Evolutionary conservation across 2,113 vertebrate species (phyloP), one percentile per base, ranked within the genome.

Genomic region (Albula glossodonta): DNA sequence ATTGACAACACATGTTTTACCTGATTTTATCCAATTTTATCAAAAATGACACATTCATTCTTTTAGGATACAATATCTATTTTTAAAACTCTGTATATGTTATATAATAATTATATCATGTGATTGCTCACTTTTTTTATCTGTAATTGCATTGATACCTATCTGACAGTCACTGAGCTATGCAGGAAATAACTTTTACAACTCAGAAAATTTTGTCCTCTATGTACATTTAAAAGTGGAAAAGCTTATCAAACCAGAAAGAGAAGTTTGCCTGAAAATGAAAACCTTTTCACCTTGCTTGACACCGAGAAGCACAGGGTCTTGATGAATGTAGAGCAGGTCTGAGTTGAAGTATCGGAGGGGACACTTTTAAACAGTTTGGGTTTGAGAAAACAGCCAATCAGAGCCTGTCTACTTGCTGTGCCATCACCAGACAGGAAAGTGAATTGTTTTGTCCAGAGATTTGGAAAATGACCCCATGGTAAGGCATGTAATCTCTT

Each of bases 381-480:
- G 5, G 83, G 25, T 25, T 91, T 3, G 15, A 85, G 78, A 57
- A 49, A 51, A 17, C 5, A 87, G 31, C 88, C 88, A 87, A 87
- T 83, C 51, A 2, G 5, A 0, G 12, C n/a, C 52, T 22, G 74
- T 19, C 41, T 19, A 63, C 63, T 51, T 81, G n/a, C 56, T 84
- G 86, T 90, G 90, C 90, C 84, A 81, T 86, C 84, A 74, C 83
- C n/a, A 87, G 88, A 90, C 88, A 83, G 90, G 81, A 86, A 86
- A 89, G 87, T 92, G 17, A 56, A 83, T 83, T 89, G 90, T 93
- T 92, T 94, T 89, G 91, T 90, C 91, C 57, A 81, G 86, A 89
- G 93, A 89, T 95, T 96, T 94, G 92, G 91, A 92, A 95, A 96
- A 96, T 94, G 91, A 95, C 92, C 92, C 70, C 88, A 91, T 94